Evolutionary conservation across 2,113 vertebrate species (phyloP).

Genomic region (Indicator indicator): DNA sequence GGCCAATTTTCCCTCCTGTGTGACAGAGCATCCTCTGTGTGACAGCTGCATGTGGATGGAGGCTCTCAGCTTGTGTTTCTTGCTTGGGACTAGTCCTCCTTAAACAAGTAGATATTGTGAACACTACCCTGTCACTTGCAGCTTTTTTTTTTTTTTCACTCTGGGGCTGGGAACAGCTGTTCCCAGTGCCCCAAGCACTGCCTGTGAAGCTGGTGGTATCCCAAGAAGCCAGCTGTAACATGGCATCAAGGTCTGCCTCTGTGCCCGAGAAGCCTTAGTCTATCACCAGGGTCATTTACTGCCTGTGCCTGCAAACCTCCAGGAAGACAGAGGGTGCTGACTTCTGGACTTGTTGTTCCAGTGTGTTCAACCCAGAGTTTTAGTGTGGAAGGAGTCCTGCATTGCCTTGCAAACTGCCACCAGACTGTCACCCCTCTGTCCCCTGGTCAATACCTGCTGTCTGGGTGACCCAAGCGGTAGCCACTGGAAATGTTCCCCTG

Average conservation of each 20-base stretch:
- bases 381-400: neutral
- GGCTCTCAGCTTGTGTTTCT: neutral
- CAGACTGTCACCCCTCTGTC: neutral
- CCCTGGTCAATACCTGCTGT: neutral
- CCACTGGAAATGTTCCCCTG: rapidly evolving
- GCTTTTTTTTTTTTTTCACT: neutral
- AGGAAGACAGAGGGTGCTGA: neutral
- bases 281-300: neutral
- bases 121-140: neutral
- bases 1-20: neutral
- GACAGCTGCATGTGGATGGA: neutral
- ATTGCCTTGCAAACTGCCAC: neutral
- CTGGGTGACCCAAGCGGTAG: neutral
- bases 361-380: neutral
- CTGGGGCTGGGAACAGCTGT: neutral
- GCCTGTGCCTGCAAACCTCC: neutral
- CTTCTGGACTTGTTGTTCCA: neutral
- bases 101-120: neutral
- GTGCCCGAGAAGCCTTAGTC: neutral
- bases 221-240: neutral
- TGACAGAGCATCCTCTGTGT: neutral
- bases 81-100: neutral
- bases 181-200: neutral
- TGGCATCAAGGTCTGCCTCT: neutral
- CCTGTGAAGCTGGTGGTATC: neutral